phyloP scores from a whole-genome alignment of 2,113 vertebrate genomes.

The Pteropus alecto region DNA sequence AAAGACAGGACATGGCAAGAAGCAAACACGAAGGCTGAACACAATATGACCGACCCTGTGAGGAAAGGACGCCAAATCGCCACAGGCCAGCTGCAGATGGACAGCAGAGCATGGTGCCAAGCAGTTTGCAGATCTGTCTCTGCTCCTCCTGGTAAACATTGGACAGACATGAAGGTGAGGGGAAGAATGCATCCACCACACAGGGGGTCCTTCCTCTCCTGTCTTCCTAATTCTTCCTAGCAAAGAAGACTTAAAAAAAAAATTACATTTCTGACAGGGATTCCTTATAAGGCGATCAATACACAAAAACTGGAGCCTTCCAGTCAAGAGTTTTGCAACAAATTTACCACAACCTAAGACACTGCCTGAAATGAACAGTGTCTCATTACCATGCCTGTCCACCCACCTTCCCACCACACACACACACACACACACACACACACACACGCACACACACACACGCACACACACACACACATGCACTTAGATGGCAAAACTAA shows the following conservation, averaged over 20 bases:
- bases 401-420: background rate
- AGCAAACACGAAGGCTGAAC: background rate
- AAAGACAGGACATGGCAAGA: slow-evolving; percentile 15
- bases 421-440: background rate
- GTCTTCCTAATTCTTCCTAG: background rate
- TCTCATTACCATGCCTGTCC: background rate
- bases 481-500: background rate
- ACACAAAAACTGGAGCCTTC: background rate
- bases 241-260: background rate
- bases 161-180: background rate
- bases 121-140: background rate
- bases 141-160: background rate
- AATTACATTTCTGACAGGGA: background rate
- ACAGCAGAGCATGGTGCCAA: background rate
- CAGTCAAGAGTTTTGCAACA: background rate
- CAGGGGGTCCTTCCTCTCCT: background rate
- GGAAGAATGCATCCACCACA: background rate
- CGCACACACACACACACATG: background rate
- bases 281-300: background rate
- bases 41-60: background rate
- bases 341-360: background rate
- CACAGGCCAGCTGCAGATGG: background rate
- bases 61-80: background rate
- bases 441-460: background rate
- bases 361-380: background rate